phyloP scores from a whole-genome alignment of 2,888 invertebrate genomes.

The Spodoptera littoralis region DNA sequence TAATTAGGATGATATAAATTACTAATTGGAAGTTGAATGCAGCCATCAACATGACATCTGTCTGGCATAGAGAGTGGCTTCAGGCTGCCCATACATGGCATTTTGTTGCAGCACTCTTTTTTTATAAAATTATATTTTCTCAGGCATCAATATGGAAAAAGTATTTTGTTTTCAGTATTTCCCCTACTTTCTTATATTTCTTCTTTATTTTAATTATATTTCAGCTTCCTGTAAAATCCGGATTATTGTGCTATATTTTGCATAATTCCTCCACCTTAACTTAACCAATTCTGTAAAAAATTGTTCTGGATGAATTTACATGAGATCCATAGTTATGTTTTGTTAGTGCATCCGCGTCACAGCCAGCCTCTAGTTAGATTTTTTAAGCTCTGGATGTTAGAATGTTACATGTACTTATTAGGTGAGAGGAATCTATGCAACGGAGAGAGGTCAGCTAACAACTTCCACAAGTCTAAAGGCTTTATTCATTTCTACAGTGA shows the following conservation, averaged over 20 bases:
- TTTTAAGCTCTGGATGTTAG: slow-evolving; percentile 78
- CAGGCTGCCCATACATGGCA: slow-evolving; percentile 2
- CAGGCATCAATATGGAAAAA: background rate
- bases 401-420: slow-evolving; percentile 64
- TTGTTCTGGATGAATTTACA: slow-evolving; percentile 84
- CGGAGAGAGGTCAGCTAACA: slow-evolving; percentile 69
- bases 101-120: slow-evolving; percentile 10
- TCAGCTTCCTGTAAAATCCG: slow-evolving; percentile 21
- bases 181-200: slow-evolving; percentile 8
- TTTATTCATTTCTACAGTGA: background rate
- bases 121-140: slow-evolving; percentile 2
- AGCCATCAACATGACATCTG: background rate
- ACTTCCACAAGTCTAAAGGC: slow-evolving; percentile 31
- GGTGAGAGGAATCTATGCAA: slow-evolving; percentile 76
- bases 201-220: slow-evolving; percentile 26
- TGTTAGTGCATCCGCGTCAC: slow-evolving; percentile 83
- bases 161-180: background rate
- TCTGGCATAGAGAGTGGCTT: slow-evolving; percentile 2
- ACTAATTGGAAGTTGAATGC: slow-evolving; percentile 24
- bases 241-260: slow-evolving; percentile 51
- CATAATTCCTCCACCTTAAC: slow-evolving; percentile 71
- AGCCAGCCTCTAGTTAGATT: slow-evolving; percentile 76
- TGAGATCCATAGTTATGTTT: slow-evolving; percentile 72
- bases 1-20: background rate
- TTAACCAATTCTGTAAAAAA: slow-evolving; percentile 69